Evolutionary conservation across 2,113 vertebrate genomes (phyloP), one percentile per base, ranked within the genome.

Genomic region (Elachura formosa): DNA sequence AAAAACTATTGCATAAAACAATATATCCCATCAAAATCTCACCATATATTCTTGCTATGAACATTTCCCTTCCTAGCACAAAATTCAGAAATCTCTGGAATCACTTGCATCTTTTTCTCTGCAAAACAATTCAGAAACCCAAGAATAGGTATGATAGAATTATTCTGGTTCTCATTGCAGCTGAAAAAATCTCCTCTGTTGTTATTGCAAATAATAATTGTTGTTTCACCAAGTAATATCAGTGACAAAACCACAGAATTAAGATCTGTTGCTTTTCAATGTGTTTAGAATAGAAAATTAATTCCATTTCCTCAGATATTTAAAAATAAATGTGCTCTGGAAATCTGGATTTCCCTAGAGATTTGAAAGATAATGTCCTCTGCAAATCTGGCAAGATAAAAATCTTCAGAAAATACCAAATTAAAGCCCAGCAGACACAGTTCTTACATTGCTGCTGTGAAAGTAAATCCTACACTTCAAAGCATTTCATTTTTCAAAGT

Each of bases 331-430:
- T 55, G 14, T 86, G 24, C 51, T 61, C 34, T 92, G 54, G 49
- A 93, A 96, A 64, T 31, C 45, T 76, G 75, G 75, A 62, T 87
- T 79, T 55, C 72, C 59, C 72, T n/a, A 46, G 51, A 59, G 55
- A 83, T 79, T 73, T 66, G 73, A 82, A 94, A 90, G 64, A 40
- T 84, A 89, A 84, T 49, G 18, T 89, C 36, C 52, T 71, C 34
- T 92, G 73, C 52, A 94, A 96, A 78, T 36, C 51, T 90, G 80
- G 91, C 23, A 76, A 73, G 86, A 92, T 64, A 84, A 87, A 97
- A 91, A 87, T 58, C 34, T 56, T 62, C 38, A 84, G 89, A 95
- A 81, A 95, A 93, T 79, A 87, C 58, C 87, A 87, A 93, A 91
- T 51, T 76, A 82, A 94, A 91, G 73, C 41, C 61, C 33, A 79